Conservation (phyloP, 2,888 invertebrate genomes). For the Hofmannophila pseudospretella region DNA sequence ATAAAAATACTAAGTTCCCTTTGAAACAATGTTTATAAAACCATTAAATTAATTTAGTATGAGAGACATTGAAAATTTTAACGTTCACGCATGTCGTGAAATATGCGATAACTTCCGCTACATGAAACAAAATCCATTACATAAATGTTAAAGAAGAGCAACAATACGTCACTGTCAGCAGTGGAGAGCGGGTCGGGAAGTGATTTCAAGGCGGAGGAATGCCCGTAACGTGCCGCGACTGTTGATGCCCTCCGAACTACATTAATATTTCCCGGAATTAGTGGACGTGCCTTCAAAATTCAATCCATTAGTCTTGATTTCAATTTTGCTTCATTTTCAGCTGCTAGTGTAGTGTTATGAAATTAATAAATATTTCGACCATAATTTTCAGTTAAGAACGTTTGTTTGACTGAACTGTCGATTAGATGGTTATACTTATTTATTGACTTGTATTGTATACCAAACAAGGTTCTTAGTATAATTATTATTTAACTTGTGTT, state of each 20-base stretch:
- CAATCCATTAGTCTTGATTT: too few species aligned
- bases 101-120: slow-evolving; percentile 61
- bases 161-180: slow-evolving; percentile 72
- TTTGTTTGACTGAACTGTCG: too few species aligned
- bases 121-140: slow-evolving; percentile 72
- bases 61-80: slow-evolving; percentile 30
- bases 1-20: too few species aligned
- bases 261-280: slow-evolving; percentile 66
- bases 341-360: too few species aligned
- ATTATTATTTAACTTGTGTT: too few species aligned
- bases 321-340: not conserved
- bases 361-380: slow-evolving; percentile 5
- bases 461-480: too few species aligned
- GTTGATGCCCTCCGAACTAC: slow-evolving; percentile 52
- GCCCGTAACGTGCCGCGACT: slow-evolving; percentile 66
- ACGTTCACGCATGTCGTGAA: slow-evolving; percentile 41
- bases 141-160: slow-evolving; percentile 71
- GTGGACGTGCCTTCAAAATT: slow-evolving; percentile 36
- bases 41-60: slow-evolving; percentile 7
- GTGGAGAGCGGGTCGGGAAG: slow-evolving; percentile 60
- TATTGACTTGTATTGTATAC: too few species aligned
- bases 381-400: slow-evolving; percentile 1
- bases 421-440: slow-evolving; percentile 5
- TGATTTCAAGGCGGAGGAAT: slow-evolving; percentile 71
- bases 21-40: slow-evolving; percentile 1